Evolutionary conservation across 2,888 invertebrate species (phyloP), one percentile per base, ranked within the genome.

Genomic region (Sphaerophoria rueppellii): DNA sequence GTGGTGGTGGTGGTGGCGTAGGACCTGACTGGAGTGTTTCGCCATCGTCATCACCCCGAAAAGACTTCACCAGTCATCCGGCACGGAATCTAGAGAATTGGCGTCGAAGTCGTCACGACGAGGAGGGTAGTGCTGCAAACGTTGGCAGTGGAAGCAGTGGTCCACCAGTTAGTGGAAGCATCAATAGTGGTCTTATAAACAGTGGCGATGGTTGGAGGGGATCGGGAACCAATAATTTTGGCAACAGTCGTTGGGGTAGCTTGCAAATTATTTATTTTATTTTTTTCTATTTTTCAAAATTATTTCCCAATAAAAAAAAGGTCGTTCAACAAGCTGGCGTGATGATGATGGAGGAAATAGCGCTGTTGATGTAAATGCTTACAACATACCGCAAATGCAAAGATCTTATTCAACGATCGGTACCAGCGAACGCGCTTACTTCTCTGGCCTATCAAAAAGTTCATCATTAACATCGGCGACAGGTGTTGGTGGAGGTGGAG

Each of bases 241-340:
- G 82, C 6, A 86, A 77, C n/a, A 89, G 89, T 73, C 89, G 91
- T 55, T 91, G 91, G 91, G 91, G 91, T 91, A 87, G 88, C 1
- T 24, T 24, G 1, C 24, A 60, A 52, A 73, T 55, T 24, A 0
- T 0, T 4, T 11, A 60, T 60, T 78, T 55, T 24, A 0, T 0
- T 4, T 11, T 58, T 1, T 4, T 32, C 32, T 12, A 11, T 35
- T 35, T 63, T 65, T 40, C 37, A 75, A 50, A 54, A 50, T 35
- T 43, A 6, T 43, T 43, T n/a, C 58, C 16, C 0, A 4, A 46
- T 55, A 1, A 24, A 24, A 24, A 24, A 24, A 37, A 91, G 91
- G 89, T 4, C 90, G 92, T 12, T 91, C 92, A 40, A 90, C 90
- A 1, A 91, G 91, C 81, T 92, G 92, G 92, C 88, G 92, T 1